phyloP scores from a whole-genome alignment of 2,888 invertebrate species.

The Fragum fragum region DNA sequence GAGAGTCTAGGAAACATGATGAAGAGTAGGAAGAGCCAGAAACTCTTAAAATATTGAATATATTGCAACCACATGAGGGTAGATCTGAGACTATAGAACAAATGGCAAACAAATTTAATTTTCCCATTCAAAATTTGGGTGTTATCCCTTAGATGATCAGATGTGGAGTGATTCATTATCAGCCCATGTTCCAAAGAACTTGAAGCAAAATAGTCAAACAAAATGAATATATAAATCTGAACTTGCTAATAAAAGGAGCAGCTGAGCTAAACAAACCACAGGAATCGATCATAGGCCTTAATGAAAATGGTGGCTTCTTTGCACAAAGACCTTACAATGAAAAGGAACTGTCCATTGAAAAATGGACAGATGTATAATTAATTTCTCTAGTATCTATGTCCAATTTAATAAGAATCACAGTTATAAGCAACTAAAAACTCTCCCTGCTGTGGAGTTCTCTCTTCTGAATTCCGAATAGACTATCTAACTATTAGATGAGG shows the following conservation, averaged over 20 bases:
- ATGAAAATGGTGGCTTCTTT: neutral
- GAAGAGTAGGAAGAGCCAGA: too few relatives aligned
- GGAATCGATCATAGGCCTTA: neutral
- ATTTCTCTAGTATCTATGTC: slow-evolving; percentile 34
- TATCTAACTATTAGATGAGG: too few relatives aligned
- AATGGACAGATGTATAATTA: slow-evolving; percentile 53
- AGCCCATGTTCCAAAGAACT: neutral
- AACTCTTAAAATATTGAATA: too few relatives aligned
- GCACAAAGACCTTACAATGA: slow-evolving; percentile 10
- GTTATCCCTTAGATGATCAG: neutral
- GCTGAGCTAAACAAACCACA: neutral
- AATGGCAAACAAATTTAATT: neutral
- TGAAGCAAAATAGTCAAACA: neutral
- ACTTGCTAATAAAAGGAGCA: slow-evolving; percentile 2
- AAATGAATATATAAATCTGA: slow-evolving; percentile 21
- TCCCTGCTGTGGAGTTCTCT: too few relatives aligned
- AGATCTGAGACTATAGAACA: neutral
- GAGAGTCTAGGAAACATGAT: too few relatives aligned
- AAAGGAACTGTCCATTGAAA: slow-evolving; percentile 33
- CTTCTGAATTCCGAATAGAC: too few relatives aligned
- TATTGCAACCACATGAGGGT: too few relatives aligned
- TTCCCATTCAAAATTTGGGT: neutral
- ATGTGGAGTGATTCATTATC: neutral
- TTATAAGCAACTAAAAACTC: too few relatives aligned
- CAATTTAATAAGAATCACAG: too few relatives aligned